phyloP scores from a whole-genome alignment of 2,888 invertebrate genomes.

The Hyposoter dolosus region DNA sequence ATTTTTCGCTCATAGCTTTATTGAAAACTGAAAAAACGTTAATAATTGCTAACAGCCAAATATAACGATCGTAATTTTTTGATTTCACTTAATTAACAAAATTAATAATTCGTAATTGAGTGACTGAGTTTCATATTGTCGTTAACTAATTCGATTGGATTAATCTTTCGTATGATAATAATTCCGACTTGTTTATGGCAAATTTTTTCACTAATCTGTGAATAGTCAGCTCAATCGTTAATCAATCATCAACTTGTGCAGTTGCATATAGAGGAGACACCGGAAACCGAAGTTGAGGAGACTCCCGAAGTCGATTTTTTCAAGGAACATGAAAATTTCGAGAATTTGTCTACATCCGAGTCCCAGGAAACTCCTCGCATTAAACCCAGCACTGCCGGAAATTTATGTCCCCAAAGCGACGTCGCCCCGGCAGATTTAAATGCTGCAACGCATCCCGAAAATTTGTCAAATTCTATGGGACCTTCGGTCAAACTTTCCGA shows the following conservation, averaged over 20 bases:
- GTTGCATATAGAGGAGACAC: slow-evolving; percentile 90
- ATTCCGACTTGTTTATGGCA: neutral
- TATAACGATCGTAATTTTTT: neutral
- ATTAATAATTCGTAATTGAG: neutral
- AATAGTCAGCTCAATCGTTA: neutral
- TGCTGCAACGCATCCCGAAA: slow-evolving; percentile 63
- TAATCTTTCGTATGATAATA: neutral
- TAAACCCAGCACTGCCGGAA: slow-evolving; percentile 22
- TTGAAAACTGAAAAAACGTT: neutral
- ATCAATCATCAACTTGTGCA: slow-evolving; percentile 79
- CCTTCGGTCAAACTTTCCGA: slow-evolving; percentile 80
- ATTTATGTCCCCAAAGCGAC: slow-evolving; percentile 33
- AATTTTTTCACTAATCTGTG: neutral
- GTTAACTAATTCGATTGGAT: neutral
- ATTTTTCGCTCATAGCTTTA: neutral
- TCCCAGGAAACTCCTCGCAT: slow-evolving; percentile 22
- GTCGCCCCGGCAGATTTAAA: slow-evolving; percentile 48
- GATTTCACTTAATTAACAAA: neutral
- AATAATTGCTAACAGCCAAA: neutral
- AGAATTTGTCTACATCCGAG: slow-evolving; percentile 67
- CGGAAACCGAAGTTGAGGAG: slow-evolving; percentile 87
- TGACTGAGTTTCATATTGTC: neutral
- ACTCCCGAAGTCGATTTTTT: slow-evolving; percentile 96
- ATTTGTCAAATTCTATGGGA: slow-evolving; percentile 71
- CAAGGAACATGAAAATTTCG: slow-evolving; percentile 89